These are phyloP conservation scores for Hydrochoerus hydrochaeris DNA, from an alignment of 2,113 vertebrate species.

Conservation along the genomic window DNA sequence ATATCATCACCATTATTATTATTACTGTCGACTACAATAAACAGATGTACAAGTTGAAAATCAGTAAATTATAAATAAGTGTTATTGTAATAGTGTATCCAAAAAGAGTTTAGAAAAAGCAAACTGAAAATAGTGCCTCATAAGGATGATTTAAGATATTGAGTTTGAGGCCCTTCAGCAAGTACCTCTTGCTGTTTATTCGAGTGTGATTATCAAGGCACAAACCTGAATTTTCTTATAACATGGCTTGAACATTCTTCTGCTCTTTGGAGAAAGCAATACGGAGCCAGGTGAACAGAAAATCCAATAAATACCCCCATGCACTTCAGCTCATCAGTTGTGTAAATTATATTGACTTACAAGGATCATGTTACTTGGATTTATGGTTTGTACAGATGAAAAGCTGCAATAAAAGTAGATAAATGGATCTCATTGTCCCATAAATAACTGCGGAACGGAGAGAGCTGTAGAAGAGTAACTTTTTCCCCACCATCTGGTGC, in stretches of 20 bases:
- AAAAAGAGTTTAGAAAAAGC: neutral
- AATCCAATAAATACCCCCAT: conserved; percentile 49
- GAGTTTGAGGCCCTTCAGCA: neutral
- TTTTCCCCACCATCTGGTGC: conserved; percentile 73
- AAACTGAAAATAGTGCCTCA: neutral
- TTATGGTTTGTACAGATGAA: conserved; percentile 71
- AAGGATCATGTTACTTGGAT: conserved; percentile 53
- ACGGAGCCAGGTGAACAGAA: conserved; percentile 29
- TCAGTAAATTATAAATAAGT: conserved; percentile 8
- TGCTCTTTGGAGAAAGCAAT: conserved; percentile 45
- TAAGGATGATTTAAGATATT: neutral
- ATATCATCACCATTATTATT: neutral
- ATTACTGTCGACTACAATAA: neutral
- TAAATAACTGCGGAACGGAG: conserved; percentile 69
- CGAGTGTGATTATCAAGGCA: conserved; percentile 42
- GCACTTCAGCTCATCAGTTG: conserved; percentile 61
- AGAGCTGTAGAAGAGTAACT: conserved; percentile 61
- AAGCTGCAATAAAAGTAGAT: conserved; percentile 60
- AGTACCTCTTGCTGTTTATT: neutral
- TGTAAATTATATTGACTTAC: conserved; percentile 66
- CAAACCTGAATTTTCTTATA: neutral
- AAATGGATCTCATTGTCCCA: conserved; percentile 59
- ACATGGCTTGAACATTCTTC: neutral
- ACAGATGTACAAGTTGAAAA: neutral
- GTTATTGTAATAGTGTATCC: neutral